phyloP scores from a whole-genome alignment of 2,888 invertebrate species.

The Cheiracanthium punctorium region DNA sequence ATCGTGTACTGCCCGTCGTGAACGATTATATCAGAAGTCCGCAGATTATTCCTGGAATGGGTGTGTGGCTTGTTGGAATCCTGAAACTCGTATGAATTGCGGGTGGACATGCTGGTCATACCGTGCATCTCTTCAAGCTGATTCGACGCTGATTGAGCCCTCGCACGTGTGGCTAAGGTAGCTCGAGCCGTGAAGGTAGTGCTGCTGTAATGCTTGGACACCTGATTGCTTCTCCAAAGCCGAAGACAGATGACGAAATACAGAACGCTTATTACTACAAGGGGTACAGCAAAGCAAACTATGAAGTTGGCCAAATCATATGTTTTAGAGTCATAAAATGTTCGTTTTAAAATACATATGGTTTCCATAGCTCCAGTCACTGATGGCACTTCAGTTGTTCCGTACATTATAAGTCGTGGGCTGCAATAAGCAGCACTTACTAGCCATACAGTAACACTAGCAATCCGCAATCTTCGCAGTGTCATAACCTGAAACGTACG shows the following conservation, averaged over 20 bases:
- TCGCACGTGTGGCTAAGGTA: conserved; percentile 27
- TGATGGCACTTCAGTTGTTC: conserved; percentile 74
- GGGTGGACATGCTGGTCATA: conserved; percentile 32
- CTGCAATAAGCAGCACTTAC: conserved; percentile 88
- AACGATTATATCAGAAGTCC: conserved; percentile 61
- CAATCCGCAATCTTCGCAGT: conserved; percentile 80
- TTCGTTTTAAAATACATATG: conserved; percentile 83
- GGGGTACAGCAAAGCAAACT: conserved; percentile 87
- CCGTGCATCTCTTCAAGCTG: conserved; percentile 29
- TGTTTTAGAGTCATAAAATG: conserved; percentile 85
- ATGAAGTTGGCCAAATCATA: conserved; percentile 89
- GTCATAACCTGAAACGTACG: conserved; percentile 67
- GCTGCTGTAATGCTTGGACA: conserved; percentile 53
- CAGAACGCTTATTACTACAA: conserved; percentile 85
- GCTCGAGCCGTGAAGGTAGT: conserved; percentile 53
- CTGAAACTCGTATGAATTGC: conserved; percentile 45
- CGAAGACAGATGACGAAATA: conserved; percentile 90
- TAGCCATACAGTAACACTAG: conserved; percentile 87
- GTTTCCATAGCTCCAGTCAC: conserved; percentile 78
- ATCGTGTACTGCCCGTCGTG: conserved; percentile 59
- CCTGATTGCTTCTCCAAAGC: conserved; percentile 81
- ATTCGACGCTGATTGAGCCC: conserved; percentile 31
- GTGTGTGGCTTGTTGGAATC: conserved; percentile 18
- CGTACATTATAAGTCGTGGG: conserved; percentile 89
- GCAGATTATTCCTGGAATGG: conserved; percentile 33